Evolutionary conservation across 2,888 invertebrate genomes (phyloP).

Genomic region (Stenichneumon culpator): DNA sequence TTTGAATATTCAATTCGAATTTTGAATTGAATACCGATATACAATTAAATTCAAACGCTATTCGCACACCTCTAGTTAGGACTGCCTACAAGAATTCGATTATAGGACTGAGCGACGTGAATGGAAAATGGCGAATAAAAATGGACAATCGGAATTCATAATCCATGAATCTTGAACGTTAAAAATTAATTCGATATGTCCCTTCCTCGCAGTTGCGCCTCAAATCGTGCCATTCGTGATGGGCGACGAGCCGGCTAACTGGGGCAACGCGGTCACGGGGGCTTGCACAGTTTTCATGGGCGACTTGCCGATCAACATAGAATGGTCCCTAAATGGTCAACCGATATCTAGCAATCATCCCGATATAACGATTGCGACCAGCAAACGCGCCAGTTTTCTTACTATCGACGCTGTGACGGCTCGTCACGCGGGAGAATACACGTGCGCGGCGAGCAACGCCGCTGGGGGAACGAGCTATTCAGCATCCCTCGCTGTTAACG

Average conservation of each 20-base stretch:
- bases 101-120: not conserved
- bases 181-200: too few relatives aligned
- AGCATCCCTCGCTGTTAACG: constrained; percentile 87
- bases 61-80: not conserved
- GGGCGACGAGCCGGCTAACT: constrained; percentile 89
- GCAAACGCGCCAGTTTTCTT: constrained; percentile 84
- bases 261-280: constrained; percentile 87
- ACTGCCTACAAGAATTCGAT: not conserved
- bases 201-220: constrained; percentile 88
- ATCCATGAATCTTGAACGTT: too few relatives aligned
- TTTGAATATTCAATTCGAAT: too few relatives aligned
- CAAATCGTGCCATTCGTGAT: constrained; percentile 91
- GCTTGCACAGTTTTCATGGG: constrained; percentile 89
- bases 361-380: constrained; percentile 77
- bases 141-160: too few relatives aligned
- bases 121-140: too few relatives aligned
- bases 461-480: constrained; percentile 89
- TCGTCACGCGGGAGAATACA: constrained; percentile 85
- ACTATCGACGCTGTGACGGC: constrained; percentile 85
- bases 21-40: too few relatives aligned
- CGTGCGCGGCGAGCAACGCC: constrained; percentile 88
- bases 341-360: constrained; percentile 80
- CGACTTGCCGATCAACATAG: constrained; percentile 90
- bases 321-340: constrained; percentile 90
- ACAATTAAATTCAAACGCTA: too few relatives aligned